Base-by-base conservation (phyloP, 2,797 vertebrate genomes). In the Muscicapa striata region DNA sequence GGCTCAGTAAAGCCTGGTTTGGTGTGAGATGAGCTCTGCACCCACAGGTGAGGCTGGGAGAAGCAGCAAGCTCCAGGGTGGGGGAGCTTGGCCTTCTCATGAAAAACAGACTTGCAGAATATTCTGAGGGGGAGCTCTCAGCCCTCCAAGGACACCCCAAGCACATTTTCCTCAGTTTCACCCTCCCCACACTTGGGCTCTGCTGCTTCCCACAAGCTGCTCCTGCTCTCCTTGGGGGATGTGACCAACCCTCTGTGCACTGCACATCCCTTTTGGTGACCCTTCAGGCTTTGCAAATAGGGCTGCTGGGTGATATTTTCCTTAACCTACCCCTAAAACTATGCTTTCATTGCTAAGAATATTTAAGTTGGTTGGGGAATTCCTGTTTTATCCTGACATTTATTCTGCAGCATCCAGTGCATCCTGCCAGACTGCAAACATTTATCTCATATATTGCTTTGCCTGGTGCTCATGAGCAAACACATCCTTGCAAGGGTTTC, bases 151-250 rank as follows among this genome's bases (percentile, higher is more conserved):
- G 22, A 13, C 36, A 48, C 59, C 34, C 34, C 30, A n/a, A 17
- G 40, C 9, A 4, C 1, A 0, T 64, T 91, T 81, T 62, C 38
- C 34, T 61, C 20, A 5, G 12, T 67, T 58, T 70, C 70, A 7
- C 6, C 8, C 11, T 41, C 23, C 32, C 36, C 1, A 2, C 11
- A 5, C 8, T 8, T 30, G 49, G 24, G 24, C 17, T 24, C 36
- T 80, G 69, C 55, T 55, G 40, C 29, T 72, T 5, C 16, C 46
- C 34, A 8, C 10, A 2, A 4, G 49, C 11, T 27, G 24, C 34
- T 1, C 0, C 36, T 72, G 36, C 1, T 13, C 2, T 24, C 41
- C 66, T 8, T 22, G 79, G 17, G 41, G 19, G 18, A 10, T 0
- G 21, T 8, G 16, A 12, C 36, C 15, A 9, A 36, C 36, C 36